Evolutionary conservation across 2,888 invertebrate genomes (phyloP).

Genomic region (Cosmia pyralina): DNA sequence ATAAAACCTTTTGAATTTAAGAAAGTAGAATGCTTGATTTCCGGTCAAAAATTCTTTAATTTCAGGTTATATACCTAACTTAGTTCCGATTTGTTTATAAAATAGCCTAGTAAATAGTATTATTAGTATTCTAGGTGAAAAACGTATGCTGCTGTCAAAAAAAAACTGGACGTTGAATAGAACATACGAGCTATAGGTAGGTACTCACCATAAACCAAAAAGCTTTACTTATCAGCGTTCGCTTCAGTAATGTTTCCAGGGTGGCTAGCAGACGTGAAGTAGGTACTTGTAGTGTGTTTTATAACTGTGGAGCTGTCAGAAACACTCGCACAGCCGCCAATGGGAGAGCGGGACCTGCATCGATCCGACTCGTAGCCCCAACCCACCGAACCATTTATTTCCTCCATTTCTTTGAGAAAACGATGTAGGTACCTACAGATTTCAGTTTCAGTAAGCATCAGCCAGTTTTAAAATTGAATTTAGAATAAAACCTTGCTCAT

Average conservation of each 20-base stretch:
- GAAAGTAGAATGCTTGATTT: neutral
- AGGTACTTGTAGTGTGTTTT: conserved; percentile 56
- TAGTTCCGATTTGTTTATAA: too few species aligned
- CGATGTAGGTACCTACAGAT: neutral
- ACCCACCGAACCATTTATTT: conserved; percentile 20
- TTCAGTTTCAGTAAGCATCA: neutral
- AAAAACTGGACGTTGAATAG: neutral
- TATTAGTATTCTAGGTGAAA: too few species aligned
- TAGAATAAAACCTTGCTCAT: neutral
- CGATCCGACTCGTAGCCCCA: conserved; percentile 42
- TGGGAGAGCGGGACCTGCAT: conserved; percentile 48
- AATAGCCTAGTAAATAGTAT: too few species aligned
- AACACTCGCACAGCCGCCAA: conserved; percentile 58
- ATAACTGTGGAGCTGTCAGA: conserved; percentile 58
- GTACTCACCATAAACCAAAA: too few species aligned
- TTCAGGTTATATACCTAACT: too few species aligned
- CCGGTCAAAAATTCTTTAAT: neutral
- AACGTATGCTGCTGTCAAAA: neutral
- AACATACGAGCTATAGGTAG: too few species aligned
- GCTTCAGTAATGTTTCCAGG: conserved; percentile 21
- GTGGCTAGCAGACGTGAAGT: neutral
- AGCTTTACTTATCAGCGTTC: neutral
- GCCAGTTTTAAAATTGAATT: neutral
- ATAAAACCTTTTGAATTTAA: neutral
- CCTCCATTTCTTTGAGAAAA: conserved; percentile 13